phyloP scores from a whole-genome alignment of 2,888 invertebrate species.

The Octodonta nipae region DNA sequence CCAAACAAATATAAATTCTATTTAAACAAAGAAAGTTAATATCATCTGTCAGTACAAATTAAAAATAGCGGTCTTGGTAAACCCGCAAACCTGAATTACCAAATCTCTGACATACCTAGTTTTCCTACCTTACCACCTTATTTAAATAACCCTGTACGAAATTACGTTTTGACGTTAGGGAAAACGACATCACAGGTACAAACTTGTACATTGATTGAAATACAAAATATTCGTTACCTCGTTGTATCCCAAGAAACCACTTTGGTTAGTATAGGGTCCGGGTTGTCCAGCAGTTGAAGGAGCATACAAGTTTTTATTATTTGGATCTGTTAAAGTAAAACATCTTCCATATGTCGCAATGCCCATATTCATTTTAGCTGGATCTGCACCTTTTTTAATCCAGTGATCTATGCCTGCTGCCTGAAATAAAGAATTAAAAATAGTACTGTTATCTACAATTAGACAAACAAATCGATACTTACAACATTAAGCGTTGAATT shows the following conservation, averaged over 20 bases:
- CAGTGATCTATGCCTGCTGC: slow-evolving; percentile 39
- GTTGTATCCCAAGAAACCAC: slow-evolving; percentile 60
- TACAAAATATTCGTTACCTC: too few relatives aligned
- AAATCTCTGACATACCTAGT: too few relatives aligned
- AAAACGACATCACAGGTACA: too few relatives aligned
- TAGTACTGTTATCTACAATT: slow-evolving; percentile 2
- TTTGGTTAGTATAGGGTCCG: slow-evolving; percentile 49
- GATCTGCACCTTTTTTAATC: slow-evolving; percentile 42
- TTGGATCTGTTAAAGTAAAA: slow-evolving; percentile 44
- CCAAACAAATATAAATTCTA: too few relatives aligned
- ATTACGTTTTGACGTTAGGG: too few relatives aligned
- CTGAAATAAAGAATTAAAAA: slow-evolving; percentile 21
- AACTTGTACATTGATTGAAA: too few relatives aligned
- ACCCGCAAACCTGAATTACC: too few relatives aligned
- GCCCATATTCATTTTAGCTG: slow-evolving; percentile 54
- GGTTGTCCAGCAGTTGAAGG: slow-evolving; percentile 43
- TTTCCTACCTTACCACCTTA: too few relatives aligned
- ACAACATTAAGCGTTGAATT: slow-evolving; percentile 16
- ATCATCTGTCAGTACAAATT: too few relatives aligned
- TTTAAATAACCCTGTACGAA: too few relatives aligned
- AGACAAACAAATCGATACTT: slow-evolving; percentile 6
- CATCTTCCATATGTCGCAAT: slow-evolving; percentile 57
- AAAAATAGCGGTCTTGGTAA: too few relatives aligned
- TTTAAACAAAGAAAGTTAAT: too few relatives aligned
- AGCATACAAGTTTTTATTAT: slow-evolving; percentile 40